A percentile compares a stretch with the other conserved stretches of the same genome.
Conservation (phyloP, 1,140 invertebrate species). For the Drosophila ohnishii region DNA sequence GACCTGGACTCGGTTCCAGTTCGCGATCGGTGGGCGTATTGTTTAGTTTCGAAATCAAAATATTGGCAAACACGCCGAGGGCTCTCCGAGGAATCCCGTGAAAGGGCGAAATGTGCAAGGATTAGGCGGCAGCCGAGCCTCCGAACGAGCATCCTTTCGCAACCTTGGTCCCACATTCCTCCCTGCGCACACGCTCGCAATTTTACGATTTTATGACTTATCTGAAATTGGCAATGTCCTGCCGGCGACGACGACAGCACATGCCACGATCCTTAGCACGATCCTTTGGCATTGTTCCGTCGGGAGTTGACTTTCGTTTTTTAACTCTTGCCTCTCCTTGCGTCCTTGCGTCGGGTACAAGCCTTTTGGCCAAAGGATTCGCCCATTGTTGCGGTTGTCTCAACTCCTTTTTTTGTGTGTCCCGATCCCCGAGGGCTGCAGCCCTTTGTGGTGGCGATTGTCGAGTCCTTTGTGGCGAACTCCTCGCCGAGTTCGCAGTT, state of each 20-base stretch:
- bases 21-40: conserved; percentile 61
- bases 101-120: conserved; percentile 57
- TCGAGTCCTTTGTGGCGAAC: conserved; percentile 31
- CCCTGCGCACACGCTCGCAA: conserved; percentile 56
- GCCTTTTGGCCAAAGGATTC: conserved; percentile 30
- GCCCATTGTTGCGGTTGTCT: conserved; percentile 68
- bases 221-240: conserved; percentile 21
- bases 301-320: conserved; percentile 69
- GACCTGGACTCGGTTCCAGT: conserved; percentile 35
- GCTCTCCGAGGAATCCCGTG: conserved; percentile 26
- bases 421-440: conserved; percentile 43
- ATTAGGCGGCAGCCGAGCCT: conserved; percentile 36
- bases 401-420: conserved; percentile 62
- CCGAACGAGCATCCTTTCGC: conserved; percentile 62
- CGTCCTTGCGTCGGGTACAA: conserved; percentile 18
- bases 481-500: conserved; percentile 14
- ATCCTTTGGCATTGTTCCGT: conserved; percentile 42
- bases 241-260: conserved; percentile 1
- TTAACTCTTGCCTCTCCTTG: conserved; percentile 41
- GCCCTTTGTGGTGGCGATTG: conserved; percentile 60
- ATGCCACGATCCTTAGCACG: conserved; percentile 50
- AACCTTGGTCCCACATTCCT: conserved; percentile 48
- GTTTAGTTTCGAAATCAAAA: conserved; percentile 81
- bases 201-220: conserved; percentile 54
- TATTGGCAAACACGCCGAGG: conserved; percentile 71